Evolutionary conservation across 2,113 vertebrate species (phyloP).

Genomic region (Lota lota): DNA sequence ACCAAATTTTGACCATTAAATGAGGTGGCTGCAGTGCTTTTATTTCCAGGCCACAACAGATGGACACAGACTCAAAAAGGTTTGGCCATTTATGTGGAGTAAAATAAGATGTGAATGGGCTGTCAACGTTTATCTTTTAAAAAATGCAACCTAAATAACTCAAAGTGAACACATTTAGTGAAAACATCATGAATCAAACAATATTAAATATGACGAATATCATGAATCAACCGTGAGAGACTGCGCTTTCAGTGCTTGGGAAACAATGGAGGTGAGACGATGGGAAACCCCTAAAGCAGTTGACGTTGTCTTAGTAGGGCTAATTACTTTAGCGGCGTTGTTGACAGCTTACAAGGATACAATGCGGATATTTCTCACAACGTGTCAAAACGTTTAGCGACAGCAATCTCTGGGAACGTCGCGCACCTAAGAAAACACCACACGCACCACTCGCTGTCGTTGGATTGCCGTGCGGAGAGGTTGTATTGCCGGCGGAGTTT

Average conservation of each 20-base stretch:
- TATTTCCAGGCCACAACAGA: too few relatives aligned
- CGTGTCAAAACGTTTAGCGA: slow-evolving; percentile 81
- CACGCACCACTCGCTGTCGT: slow-evolving; percentile 54
- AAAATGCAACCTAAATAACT: too few relatives aligned
- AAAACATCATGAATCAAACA: too few relatives aligned
- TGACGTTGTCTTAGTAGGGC: not conserved
- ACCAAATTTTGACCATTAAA: slow-evolving; percentile 62
- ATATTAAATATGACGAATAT: too few relatives aligned
- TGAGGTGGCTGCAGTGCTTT: not conserved
- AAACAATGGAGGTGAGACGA: not conserved
- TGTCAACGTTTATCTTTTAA: too few relatives aligned
- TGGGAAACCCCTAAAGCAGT: not conserved
- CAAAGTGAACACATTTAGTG: too few relatives aligned
- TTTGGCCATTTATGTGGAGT: too few relatives aligned
- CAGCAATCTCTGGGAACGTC: slow-evolving; percentile 69
- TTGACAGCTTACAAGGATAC: slow-evolving; percentile 69
- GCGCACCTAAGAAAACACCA: slow-evolving; percentile 91
- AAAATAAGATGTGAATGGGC: too few relatives aligned
- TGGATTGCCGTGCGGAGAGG: slow-evolving; percentile 44
- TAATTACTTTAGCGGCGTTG: slow-evolving; percentile 37
- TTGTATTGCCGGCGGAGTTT: slow-evolving; percentile 33
- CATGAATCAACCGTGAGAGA: too few relatives aligned
- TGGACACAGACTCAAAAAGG: too few relatives aligned
- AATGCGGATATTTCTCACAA: slow-evolving; percentile 76
- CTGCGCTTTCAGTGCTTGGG: too few relatives aligned